A percentile compares a stretch with the other conserved stretches of the same genome.
Conservation (phyloP, 2,888 invertebrate genomes). For the Dermolepida albohirtum region DNA sequence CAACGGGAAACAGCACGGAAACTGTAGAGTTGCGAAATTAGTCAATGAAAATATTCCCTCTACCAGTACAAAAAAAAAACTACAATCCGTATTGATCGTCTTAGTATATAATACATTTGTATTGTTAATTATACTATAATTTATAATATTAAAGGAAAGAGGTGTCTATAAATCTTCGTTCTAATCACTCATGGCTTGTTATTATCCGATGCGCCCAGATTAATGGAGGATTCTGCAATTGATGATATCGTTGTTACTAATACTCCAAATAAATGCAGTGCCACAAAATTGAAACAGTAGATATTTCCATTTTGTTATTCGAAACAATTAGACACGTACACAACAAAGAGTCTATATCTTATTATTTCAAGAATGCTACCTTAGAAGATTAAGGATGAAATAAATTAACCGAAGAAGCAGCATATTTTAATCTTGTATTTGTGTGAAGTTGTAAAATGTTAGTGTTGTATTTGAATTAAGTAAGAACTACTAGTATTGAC, state of each 20-base stretch:
- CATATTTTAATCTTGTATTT: conserved; percentile 8
- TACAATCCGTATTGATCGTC: too few relatives aligned
- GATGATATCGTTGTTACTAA: conserved; percentile 99
- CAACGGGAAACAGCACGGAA: too few relatives aligned
- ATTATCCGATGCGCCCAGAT: conserved; percentile 94
- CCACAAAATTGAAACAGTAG: conserved; percentile 99
- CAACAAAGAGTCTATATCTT: conserved; percentile 99
- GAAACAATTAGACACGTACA: conserved; percentile 99
- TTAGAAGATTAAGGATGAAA: conserved; percentile 83
- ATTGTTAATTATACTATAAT: too few relatives aligned
- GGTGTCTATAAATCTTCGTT: conserved; percentile 99
- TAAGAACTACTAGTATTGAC: not conserved
- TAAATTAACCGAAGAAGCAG: not conserved
- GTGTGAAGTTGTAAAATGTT: not conserved
- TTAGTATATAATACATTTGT: too few relatives aligned
- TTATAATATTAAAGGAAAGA: conserved; percentile 93
- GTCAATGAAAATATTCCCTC: too few relatives aligned
- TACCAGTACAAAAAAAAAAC: too few relatives aligned
- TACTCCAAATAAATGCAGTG: conserved; percentile 99
- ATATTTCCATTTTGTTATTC: conserved; percentile 94
- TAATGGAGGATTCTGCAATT: conserved; percentile 96
- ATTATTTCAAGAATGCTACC: conserved; percentile 97
- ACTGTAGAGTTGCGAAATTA: too few relatives aligned
- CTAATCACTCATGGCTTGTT: conserved; percentile 97
- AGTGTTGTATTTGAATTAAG: conserved; percentile 5